A percentile compares a stretch with the other conserved stretches of the same genome.
Evolutionary conservation across 1,140 invertebrate species (phyloP).

Genomic region (Tribolium madens): DNA sequence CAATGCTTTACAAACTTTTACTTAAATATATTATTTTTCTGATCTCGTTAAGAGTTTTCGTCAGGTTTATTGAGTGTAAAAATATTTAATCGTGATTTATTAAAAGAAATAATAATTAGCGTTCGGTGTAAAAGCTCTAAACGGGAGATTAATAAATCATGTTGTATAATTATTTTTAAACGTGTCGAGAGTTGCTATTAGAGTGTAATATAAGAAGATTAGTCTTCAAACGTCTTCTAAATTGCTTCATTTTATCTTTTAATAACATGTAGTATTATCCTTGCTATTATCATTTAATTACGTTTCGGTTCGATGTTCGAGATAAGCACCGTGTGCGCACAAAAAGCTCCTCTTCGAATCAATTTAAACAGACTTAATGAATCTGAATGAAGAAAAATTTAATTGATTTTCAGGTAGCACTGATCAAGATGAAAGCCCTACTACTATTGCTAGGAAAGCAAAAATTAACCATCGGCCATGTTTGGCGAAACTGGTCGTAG

Average conservation of each 20-base stretch:
- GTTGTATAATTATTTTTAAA: slow-evolving; percentile 22
- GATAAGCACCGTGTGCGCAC: background rate
- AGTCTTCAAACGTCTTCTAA: slow-evolving; percentile 10
- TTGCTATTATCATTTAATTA: slow-evolving; percentile 26
- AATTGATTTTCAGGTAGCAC: slow-evolving; percentile 30
- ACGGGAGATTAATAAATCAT: slow-evolving; percentile 15
- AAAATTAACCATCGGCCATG: background rate
- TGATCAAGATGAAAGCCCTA: background rate
- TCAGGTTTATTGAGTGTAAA: background rate
- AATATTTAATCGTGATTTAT: background rate
- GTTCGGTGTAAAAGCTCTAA: slow-evolving; percentile 3
- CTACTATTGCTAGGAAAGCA: background rate
- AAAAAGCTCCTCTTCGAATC: background rate
- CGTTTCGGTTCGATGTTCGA: slow-evolving; percentile 7
- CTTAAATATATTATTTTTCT: background rate
- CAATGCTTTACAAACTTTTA: background rate
- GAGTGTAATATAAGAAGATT: slow-evolving; percentile 17
- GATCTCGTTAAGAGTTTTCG: background rate
- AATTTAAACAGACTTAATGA: slow-evolving; percentile 13
- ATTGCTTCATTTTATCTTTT: slow-evolving; percentile 22
- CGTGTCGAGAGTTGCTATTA: slow-evolving; percentile 4
- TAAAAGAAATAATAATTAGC: slow-evolving; percentile 5
- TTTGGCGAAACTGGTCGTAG: background rate
- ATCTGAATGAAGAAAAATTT: slow-evolving; percentile 24
- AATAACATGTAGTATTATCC: slow-evolving; percentile 20